These are phyloP conservation scores for Drosophila erecta DNA, from an alignment of 1,140 invertebrate species.

Conservation along the genomic window DNA sequence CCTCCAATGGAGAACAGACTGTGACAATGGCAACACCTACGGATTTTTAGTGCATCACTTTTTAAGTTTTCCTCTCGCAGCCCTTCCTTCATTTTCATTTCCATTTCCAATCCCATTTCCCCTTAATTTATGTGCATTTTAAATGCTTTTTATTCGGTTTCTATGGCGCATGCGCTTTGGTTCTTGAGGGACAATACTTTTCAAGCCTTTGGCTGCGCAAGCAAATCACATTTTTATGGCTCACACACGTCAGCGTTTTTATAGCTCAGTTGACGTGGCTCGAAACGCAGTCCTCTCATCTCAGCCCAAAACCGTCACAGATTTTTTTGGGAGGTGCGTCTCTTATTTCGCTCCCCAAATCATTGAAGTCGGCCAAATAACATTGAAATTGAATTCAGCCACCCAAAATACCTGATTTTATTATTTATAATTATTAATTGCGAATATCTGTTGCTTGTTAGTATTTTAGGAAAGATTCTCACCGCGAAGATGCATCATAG, in stretches of 20 bases:
- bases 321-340: slow-evolving; percentile 18
- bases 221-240: slow-evolving; percentile 54
- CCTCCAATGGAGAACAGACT: slow-evolving; percentile 2
- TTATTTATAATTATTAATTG: background rate
- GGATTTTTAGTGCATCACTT: slow-evolving; percentile 46
- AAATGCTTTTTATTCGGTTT: slow-evolving; percentile 30
- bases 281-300: background rate
- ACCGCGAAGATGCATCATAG: too few species aligned
- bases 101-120: slow-evolving; percentile 39
- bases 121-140: slow-evolving; percentile 68
- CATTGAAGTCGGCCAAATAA: slow-evolving; percentile 30
- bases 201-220: slow-evolving; percentile 16
- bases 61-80: slow-evolving; percentile 6
- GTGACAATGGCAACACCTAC: slow-evolving; percentile 73
- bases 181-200: slow-evolving; percentile 42
- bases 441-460: too few species aligned
- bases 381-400: background rate
- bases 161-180: slow-evolving; percentile 69
- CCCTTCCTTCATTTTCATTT: slow-evolving; percentile 40
- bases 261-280: slow-evolving; percentile 24
- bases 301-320: slow-evolving; percentile 2
- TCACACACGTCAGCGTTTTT: slow-evolving; percentile 51
- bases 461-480: too few species aligned
- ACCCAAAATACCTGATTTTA: background rate
- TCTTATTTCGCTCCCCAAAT: slow-evolving; percentile 11